A percentile compares a stretch with the other conserved stretches of the same genome.
phyloP scores from a whole-genome alignment of 2,888 invertebrate species.

The Pheosia gnoma region DNA sequence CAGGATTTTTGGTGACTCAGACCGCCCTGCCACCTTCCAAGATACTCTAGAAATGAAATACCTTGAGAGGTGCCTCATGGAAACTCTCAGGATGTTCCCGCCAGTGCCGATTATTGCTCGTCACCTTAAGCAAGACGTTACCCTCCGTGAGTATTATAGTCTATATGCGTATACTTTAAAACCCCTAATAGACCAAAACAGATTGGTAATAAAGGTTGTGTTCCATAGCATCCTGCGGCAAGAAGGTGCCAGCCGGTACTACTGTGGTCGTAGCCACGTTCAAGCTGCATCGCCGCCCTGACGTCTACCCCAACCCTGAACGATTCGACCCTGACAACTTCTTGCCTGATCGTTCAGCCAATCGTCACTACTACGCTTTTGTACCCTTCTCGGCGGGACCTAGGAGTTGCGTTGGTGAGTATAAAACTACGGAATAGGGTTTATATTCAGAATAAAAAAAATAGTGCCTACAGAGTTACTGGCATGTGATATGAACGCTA shows the following conservation, averaged over 20 bases:
- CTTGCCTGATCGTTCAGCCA: constrained; percentile 90
- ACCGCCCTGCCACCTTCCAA: constrained; percentile 90
- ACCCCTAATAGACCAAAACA: neutral
- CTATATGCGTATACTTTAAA: neutral
- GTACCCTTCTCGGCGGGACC: constrained; percentile 94
- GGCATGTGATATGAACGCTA: too few species aligned
- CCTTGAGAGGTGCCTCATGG: constrained; percentile 91
- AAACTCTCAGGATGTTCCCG: constrained; percentile 91
- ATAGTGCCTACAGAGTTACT: too few species aligned
- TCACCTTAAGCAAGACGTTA: constrained; percentile 88
- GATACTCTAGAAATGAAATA: constrained; percentile 95
- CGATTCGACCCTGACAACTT: constrained; percentile 94
- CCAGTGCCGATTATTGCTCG: constrained; percentile 92
- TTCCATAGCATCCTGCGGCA: constrained; percentile 84
- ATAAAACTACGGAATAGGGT: neutral
- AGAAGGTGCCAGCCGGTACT: constrained; percentile 87
- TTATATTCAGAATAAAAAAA: too few species aligned
- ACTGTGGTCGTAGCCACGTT: constrained; percentile 87
- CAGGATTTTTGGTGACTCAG: constrained; percentile 89
- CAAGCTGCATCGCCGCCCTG: constrained; percentile 88
- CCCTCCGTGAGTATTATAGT: constrained; percentile 83
- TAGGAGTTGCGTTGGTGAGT: constrained; percentile 90
- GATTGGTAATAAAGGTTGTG: constrained; percentile 2
- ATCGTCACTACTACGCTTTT: constrained; percentile 91
- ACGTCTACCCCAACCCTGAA: constrained; percentile 90